Conservation (phyloP, 2,888 invertebrate genomes). For the Cyrtodaria siliqua region DNA sequence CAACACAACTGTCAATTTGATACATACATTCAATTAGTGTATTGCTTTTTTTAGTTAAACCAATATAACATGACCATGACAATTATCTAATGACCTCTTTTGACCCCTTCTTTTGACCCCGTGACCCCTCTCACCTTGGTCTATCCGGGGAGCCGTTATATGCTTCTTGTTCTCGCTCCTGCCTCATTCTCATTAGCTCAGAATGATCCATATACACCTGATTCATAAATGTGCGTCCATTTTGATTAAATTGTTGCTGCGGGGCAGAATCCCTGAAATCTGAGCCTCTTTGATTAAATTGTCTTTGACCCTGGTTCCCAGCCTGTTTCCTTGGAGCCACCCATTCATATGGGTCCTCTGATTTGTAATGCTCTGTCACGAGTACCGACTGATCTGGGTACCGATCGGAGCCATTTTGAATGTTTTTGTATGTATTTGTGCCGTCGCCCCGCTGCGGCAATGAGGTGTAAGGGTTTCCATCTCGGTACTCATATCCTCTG, state of each 20-base stretch:
- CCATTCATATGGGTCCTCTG: slow-evolving; percentile 78
- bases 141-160: slow-evolving; percentile 70
- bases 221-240: slow-evolving; percentile 77
- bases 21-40: too few relatives aligned
- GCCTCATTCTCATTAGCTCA: slow-evolving; percentile 70
- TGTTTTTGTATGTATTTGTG: slow-evolving; percentile 47
- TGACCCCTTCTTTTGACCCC: not conserved
- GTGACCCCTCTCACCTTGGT: slow-evolving; percentile 72
- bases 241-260: slow-evolving; percentile 44
- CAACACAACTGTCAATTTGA: too few relatives aligned
- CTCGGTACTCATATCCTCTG: slow-evolving; percentile 68
- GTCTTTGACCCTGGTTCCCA: slow-evolving; percentile 33
- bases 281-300: slow-evolving; percentile 22
- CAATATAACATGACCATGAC: too few relatives aligned
- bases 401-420: slow-evolving; percentile 48
- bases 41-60: too few relatives aligned
- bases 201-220: slow-evolving; percentile 82
- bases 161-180: slow-evolving; percentile 50
- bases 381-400: slow-evolving; percentile 29
- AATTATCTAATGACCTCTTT: too few relatives aligned
- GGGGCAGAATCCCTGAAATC: slow-evolving; percentile 33
- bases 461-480: slow-evolving; percentile 57
- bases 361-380: slow-evolving; percentile 42
- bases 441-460: slow-evolving; percentile 39
- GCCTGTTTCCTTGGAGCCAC: slow-evolving; percentile 63